phyloP scores from a whole-genome alignment of 2,113 vertebrate genomes.

The Phyllostomus discolor region DNA sequence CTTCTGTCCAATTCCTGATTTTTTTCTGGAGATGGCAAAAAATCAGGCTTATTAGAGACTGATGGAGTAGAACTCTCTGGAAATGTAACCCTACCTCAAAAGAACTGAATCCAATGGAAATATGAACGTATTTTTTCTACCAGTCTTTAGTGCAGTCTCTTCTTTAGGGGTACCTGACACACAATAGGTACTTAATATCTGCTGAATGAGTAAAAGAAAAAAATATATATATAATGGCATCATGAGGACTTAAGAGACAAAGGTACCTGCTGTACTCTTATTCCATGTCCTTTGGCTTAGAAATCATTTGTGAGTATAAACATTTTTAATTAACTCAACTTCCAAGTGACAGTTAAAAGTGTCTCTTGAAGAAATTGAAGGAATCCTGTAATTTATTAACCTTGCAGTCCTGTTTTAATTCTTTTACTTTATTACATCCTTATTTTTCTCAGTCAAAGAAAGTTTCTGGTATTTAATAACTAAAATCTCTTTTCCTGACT shows the following conservation, averaged over 20 bases:
- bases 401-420: not conserved
- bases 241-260: not conserved
- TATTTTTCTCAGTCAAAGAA: not conserved
- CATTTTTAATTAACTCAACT: constrained; percentile 8
- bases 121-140: not conserved
- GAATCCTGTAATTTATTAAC: not conserved
- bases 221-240: not conserved
- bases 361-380: not conserved
- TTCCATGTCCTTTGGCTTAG: not conserved
- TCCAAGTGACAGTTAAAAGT: not conserved
- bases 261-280: not conserved
- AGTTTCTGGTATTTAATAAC: constrained; percentile 13
- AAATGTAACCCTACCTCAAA: not conserved
- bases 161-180: not conserved
- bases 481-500: not conserved
- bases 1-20: not conserved
- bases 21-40: not conserved
- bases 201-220: not conserved
- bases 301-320: not conserved
- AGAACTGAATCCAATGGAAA: too few relatives aligned
- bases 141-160: not conserved
- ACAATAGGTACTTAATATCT: not conserved
- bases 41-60: not conserved
- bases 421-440: not conserved
- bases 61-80: not conserved